Evolutionary conservation across 1,140 invertebrate species (phyloP), one percentile per base, ranked within the genome.

Genomic region (Drosophila ohnishii): DNA sequence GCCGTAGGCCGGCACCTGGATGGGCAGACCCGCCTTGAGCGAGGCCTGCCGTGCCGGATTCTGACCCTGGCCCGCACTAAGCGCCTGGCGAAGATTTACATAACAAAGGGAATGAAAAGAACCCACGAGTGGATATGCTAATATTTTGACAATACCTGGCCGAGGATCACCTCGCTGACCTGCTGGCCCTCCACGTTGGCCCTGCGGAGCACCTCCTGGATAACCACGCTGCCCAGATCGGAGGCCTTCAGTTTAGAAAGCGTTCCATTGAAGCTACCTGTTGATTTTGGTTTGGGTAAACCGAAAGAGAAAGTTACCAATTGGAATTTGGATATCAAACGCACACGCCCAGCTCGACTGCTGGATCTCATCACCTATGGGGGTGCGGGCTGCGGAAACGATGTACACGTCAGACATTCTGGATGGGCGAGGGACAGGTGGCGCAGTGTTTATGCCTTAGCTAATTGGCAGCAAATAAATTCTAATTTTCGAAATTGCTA

Each of bases 11-110:
- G 97, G 96, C 32, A 96, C 94, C 57, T 92, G 83, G 65, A 94
- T 91, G 34, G 96, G 96, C 77, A 98, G 90, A n/a, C 96, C 96
- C 55, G 96, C 96, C 78, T 94, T 94, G 3, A 97, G 91, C 13
- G 96, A 92, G 44, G 97, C 96, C 91, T 97, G 96, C 73, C 97
- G 93, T 0, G 96, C 96, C 61, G 97, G 96, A 92, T 98, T 98
- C 92, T 97, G 97, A 28, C 97, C 97, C 92, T 96, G 94, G 8
- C 94, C 95, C 42, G 95, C 94, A 40, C 93, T 94, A 40, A 96
- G 87, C 30, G 94, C 92, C 95, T 96, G 77, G 7, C n/a, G 32
- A 59, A 55, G n/a, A 72, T 75, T 77, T 83, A 75, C 74, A 77
- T 75, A 64, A 78, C 59, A 81, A 67, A 34, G 30, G 57, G n/a